Conservation (phyloP, 2,797 vertebrate genomes). For the Hybognathus amarus region DNA sequence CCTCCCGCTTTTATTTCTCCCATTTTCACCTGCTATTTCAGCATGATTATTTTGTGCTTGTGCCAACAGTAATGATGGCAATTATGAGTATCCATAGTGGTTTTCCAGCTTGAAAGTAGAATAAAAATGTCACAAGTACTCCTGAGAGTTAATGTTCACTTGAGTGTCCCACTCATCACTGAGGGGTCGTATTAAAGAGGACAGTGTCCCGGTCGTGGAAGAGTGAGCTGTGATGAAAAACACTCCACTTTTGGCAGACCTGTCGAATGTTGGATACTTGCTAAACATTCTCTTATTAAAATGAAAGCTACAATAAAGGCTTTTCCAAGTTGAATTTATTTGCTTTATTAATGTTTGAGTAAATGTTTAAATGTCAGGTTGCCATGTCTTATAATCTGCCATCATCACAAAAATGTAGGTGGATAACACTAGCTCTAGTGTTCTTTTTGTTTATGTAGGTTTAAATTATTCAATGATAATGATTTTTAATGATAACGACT, state of each 20-base stretch:
- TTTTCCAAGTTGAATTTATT: neutral
- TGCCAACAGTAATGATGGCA: conserved; percentile 30
- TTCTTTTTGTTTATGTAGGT: neutral
- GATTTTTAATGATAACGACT: neutral
- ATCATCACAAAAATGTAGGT: neutral
- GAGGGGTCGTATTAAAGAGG: neutral
- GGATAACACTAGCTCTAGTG: neutral
- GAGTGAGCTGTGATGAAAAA: conserved; percentile 30
- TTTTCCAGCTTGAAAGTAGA: conserved; percentile 23
- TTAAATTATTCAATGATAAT: neutral
- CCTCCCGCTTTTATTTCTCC: neutral
- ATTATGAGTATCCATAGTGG: neutral
- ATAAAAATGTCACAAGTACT: conserved; percentile 37
- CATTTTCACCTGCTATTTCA: conserved; percentile 11
- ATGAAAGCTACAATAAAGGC: neutral
- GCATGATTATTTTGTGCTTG: conserved; percentile 12
- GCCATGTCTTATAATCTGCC: neutral
- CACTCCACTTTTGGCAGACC: neutral
- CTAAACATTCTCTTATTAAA: neutral
- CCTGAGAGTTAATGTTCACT: conserved; percentile 18
- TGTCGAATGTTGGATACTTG: neutral
- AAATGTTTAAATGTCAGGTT: neutral
- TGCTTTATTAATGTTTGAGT: neutral
- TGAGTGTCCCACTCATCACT: conserved; percentile 7
- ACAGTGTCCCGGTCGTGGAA: conserved; percentile 22